Evolutionary conservation across 1,140 invertebrate species (phyloP).

Genomic region (Dolichoris vasculosae): DNA sequence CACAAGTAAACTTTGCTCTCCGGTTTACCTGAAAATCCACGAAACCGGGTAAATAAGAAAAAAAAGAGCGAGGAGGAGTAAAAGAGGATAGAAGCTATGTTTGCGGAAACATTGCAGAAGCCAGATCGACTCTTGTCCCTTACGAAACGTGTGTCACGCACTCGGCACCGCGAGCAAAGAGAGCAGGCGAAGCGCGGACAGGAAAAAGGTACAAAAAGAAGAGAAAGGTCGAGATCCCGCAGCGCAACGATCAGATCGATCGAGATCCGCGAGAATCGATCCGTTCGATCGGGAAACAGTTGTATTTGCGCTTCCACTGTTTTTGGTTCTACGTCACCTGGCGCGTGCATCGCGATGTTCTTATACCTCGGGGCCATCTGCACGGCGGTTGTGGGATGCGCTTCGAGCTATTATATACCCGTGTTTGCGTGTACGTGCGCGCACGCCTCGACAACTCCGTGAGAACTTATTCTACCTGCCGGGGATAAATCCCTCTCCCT

Average conservation of each 20-base stretch:
- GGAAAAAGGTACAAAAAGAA: neutral
- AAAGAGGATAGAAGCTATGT: neutral
- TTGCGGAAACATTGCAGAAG: constrained; percentile 45
- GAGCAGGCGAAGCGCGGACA: neutral
- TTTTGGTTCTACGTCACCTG: constrained; percentile 14
- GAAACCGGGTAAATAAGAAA: neutral
- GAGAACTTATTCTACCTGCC: constrained; percentile 53
- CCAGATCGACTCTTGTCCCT: constrained; percentile 52
- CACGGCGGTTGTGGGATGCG: constrained; percentile 39
- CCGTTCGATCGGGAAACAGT: neutral
- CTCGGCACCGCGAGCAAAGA: constrained; percentile 1
- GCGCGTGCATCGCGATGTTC: constrained; percentile 49
- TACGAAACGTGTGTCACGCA: constrained; percentile 52
- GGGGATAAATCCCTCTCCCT: constrained; percentile 5
- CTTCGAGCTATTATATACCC: neutral
- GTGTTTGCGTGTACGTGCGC: constrained; percentile 30
- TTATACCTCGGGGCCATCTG: constrained; percentile 43
- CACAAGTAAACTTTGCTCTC: neutral
- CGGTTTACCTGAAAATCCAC: neutral
- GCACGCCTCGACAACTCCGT: constrained; percentile 39
- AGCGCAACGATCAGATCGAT: neutral
- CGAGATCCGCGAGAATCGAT: neutral
- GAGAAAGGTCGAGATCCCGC: neutral
- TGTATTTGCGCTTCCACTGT: neutral
- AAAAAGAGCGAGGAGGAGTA: neutral